Conservation (phyloP, 2,113 vertebrate species). For the Boulengeromyrus knoepffleri region DNA sequence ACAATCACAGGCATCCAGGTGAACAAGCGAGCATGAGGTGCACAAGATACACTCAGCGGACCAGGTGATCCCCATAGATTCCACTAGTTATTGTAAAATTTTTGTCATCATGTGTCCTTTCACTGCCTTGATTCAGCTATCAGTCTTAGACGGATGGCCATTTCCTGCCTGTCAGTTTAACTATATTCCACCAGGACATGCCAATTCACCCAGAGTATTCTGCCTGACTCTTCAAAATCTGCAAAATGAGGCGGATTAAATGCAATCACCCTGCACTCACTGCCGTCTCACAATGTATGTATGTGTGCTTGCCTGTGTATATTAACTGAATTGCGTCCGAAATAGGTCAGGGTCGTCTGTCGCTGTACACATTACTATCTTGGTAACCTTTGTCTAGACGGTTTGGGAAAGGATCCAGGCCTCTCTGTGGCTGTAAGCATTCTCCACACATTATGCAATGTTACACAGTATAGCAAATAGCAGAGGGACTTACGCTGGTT, state of each 20-base stretch:
- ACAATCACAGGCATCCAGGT: background rate
- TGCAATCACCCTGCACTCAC: background rate
- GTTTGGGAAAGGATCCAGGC: slow-evolving; percentile 1
- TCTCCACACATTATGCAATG: slow-evolving; percentile 23
- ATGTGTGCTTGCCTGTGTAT: slow-evolving; percentile 2
- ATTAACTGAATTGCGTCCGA: slow-evolving; percentile 8
- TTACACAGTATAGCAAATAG: slow-evolving; percentile 23
- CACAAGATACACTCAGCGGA: background rate
- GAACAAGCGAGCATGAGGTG: background rate
- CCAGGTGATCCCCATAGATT: background rate
- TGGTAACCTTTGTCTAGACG: slow-evolving; percentile 27
- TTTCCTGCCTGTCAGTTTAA: background rate
- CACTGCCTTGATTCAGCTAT: background rate
- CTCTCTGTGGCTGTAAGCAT: background rate
- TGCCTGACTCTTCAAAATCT: background rate
- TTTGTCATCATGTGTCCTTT: background rate
- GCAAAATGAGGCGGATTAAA: background rate
- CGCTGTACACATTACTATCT: slow-evolving; percentile 18
- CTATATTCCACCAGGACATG: background rate
- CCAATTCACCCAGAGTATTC: background rate
- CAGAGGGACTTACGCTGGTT: background rate
- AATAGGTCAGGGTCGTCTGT: slow-evolving; percentile 22
- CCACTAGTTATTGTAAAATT: background rate
- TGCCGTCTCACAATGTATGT: background rate
- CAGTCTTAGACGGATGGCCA: background rate